Base-by-base conservation (phyloP, 2,888 invertebrate species). In the Plebejus argus region DNA sequence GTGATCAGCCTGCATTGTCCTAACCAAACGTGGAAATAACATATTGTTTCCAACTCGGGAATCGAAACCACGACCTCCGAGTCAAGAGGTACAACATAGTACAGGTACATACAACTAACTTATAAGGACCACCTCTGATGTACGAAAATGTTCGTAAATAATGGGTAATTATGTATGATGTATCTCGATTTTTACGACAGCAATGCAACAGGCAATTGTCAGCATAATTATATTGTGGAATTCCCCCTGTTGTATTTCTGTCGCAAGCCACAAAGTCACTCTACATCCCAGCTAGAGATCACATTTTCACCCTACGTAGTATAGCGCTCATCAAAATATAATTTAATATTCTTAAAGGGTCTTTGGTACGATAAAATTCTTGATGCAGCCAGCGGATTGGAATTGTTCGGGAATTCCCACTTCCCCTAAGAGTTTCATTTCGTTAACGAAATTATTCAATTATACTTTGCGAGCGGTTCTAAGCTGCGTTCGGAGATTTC, bases 401-500 rank as follows among this genome's bases (percentile, higher is more conserved):
- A 88, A 89, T 87, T 86, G 87, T 88, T 88, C 86, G 88, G 86
- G 87, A 86, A 88, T 89, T 87, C 79, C 79, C 81, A 80, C 82
- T 15, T 33, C 45, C 53, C 79, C 72, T 82, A 82, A 82, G 89
- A 87, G 89, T 91, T 91, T 91, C 90, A 91, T 92, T 91, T 89
- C 89, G 89, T 86, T 92, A 91, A 89, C 90, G 88, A 90, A 91
- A 91, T 91, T 89, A 91, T 92, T 91, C 89, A 90, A 91, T 91
- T 91, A 90, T 85, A 85, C 84, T 84, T 83, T 81, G 78, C 83
- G 81, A 83, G 83, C 82, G 81, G 83, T 79, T 78, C 79, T 79
- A 76, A 80, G 72, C 74, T 76, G 75, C 78, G 75, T 74, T 74
- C 28, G 12, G 70, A 49, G 77, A 71, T 77, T 58, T 72, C 72